Percentiles rank a stretch among this genome's conserved stretches.
Conservation (phyloP, 2,888 invertebrate species). For the Catocala sponsa region DNA sequence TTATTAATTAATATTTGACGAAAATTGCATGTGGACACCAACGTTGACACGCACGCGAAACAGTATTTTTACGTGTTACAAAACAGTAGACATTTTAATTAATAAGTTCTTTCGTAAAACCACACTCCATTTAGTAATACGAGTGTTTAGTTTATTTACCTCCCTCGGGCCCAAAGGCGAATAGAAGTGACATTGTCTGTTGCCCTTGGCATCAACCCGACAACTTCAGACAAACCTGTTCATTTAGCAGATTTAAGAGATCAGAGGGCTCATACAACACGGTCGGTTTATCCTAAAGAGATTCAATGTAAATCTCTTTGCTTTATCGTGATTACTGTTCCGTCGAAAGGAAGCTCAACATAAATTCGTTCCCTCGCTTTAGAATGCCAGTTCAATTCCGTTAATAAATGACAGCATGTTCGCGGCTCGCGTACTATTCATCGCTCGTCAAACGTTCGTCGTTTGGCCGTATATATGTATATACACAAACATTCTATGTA, state of each 20-base stretch:
- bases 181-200: slow-evolving; percentile 83
- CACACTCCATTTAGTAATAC: slow-evolving; percentile 48
- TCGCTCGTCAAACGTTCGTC: slow-evolving; percentile 27
- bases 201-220: slow-evolving; percentile 68
- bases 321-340: slow-evolving; percentile 53
- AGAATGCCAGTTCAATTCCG: slow-evolving; percentile 40
- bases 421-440: slow-evolving; percentile 30
- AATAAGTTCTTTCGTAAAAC: slow-evolving; percentile 46
- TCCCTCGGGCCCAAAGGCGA: slow-evolving; percentile 72
- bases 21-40: slow-evolving; percentile 15
- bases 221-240: slow-evolving; percentile 52
- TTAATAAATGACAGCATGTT: slow-evolving; percentile 42
- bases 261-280: slow-evolving; percentile 43
- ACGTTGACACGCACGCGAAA: slow-evolving; percentile 23
- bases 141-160: slow-evolving; percentile 74
- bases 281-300: slow-evolving; percentile 50
- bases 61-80: slow-evolving; percentile 10
- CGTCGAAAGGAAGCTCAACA: slow-evolving; percentile 32
- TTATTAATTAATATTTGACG: slow-evolving; percentile 16
- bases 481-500: neutral
- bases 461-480: slow-evolving; percentile 30
- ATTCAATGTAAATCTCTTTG: slow-evolving; percentile 51
- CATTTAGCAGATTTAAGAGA: slow-evolving; percentile 54
- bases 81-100: slow-evolving; percentile 50
- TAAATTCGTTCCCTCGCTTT: slow-evolving; percentile 40